Percentiles rank a stretch among this genome's conserved stretches.
These are phyloP conservation scores for Lepus timidus DNA, from an alignment of 2,113 vertebrate genomes.

Conservation along the genomic window DNA sequence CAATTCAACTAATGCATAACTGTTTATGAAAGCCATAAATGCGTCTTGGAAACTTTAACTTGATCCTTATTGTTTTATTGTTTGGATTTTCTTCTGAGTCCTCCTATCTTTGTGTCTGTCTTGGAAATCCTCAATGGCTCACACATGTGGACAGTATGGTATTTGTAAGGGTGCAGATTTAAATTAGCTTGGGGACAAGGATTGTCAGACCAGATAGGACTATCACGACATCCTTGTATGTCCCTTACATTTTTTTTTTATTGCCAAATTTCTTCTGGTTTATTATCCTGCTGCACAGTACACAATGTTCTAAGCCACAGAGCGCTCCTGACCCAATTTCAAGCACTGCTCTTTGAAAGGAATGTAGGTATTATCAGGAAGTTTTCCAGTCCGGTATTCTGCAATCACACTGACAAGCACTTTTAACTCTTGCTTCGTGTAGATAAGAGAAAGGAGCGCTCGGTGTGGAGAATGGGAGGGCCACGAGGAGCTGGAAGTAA, in stretches of 20 bases:
- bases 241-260: not conserved
- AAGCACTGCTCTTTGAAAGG: conserved; percentile 49
- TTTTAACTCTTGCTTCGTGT: conserved; percentile 84
- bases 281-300: not conserved
- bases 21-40: conserved; percentile 49
- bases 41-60: not conserved
- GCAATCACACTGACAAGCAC: conserved; percentile 83
- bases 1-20: not conserved
- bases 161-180: not conserved
- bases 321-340: conserved; percentile 19
- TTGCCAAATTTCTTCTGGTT: conserved; percentile 39
- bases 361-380: conserved; percentile 80
- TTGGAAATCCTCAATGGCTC: not conserved
- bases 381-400: conserved; percentile 80
- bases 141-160: fast-evolving
- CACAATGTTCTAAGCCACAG: conserved; percentile 46
- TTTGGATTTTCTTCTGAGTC: not conserved
- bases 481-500: conserved; percentile 71
- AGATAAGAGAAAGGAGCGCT: conserved; percentile 87
- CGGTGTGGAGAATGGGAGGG: conserved; percentile 16
- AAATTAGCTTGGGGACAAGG: not conserved
- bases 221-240: not conserved
- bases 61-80: not conserved
- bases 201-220: not conserved
- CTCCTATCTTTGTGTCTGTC: not conserved